Evolutionary conservation across 2,888 invertebrate species (phyloP).

Genomic region (Diarsia dahlii): DNA sequence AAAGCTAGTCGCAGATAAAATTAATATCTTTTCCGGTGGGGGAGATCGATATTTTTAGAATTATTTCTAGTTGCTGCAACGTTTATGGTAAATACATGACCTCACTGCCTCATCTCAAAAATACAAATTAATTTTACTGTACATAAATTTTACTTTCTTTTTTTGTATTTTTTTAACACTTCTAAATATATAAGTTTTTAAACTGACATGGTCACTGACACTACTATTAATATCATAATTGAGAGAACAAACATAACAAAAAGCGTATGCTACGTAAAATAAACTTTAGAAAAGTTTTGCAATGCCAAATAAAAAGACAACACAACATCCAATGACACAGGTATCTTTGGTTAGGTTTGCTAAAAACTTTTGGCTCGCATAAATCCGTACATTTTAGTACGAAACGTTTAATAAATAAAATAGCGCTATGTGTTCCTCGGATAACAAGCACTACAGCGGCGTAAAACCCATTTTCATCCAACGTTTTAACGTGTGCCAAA

Average conservation of each 20-base stretch:
- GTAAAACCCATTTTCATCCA: slow-evolving; percentile 27
- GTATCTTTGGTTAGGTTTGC: slow-evolving; percentile 14
- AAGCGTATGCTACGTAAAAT: neutral
- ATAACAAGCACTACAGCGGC: slow-evolving; percentile 43
- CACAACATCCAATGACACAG: neutral
- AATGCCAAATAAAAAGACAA: neutral
- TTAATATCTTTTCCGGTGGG: neutral
- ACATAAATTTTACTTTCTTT: no score
- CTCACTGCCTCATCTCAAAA: no score
- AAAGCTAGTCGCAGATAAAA: no score
- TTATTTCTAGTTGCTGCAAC: no score
- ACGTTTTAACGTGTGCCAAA: slow-evolving; percentile 53
- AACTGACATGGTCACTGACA: no score
- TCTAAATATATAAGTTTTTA: no score
- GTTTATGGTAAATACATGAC: no score
- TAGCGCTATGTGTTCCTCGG: slow-evolving; percentile 37
- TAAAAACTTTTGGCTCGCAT: slow-evolving; percentile 42
- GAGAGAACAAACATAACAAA: neutral
- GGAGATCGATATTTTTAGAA: no score
- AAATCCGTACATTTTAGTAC: slow-evolving; percentile 51
- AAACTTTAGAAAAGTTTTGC: neutral
- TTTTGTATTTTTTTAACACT: no score
- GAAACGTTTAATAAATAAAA: slow-evolving; percentile 51
- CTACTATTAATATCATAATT: no score
- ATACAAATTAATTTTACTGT: no score